These are phyloP conservation scores for Arenaria interpres DNA, from an alignment of 2,113 vertebrate genomes.

Conservation along the genomic window DNA sequence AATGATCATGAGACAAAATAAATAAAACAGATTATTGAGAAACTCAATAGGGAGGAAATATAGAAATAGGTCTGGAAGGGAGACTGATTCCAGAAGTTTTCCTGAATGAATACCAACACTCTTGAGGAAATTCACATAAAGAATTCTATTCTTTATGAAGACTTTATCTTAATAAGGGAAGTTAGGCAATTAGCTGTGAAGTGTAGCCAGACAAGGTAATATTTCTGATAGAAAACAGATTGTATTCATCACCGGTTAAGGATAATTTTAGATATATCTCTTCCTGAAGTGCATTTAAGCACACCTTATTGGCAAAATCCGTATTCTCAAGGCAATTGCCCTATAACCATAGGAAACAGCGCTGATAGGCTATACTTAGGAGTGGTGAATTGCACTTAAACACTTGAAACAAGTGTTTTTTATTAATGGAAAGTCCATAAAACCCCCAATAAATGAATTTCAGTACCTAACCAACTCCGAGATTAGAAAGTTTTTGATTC, in stretches of 20 bases:
- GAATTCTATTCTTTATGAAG: neutral
- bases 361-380: neutral
- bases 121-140: neutral
- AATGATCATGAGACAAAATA: neutral
- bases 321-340: neutral
- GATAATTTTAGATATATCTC: neutral
- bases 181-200: neutral
- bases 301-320: neutral
- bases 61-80: neutral
- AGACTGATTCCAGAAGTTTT: neutral
- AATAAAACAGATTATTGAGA: neutral
- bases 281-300: neutral
- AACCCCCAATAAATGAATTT: neutral
- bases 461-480: neutral
- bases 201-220: neutral
- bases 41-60: neutral
- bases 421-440: neutral
- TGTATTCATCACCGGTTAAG: neutral
- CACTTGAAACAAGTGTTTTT: neutral
- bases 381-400: neutral
- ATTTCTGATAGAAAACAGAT: neutral
- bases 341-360: neutral
- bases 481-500: neutral
- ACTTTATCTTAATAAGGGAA: neutral
- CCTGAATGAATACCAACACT: neutral